Conservation (phyloP, 2,113 vertebrate species). For the Todiramphus chloris region DNA sequence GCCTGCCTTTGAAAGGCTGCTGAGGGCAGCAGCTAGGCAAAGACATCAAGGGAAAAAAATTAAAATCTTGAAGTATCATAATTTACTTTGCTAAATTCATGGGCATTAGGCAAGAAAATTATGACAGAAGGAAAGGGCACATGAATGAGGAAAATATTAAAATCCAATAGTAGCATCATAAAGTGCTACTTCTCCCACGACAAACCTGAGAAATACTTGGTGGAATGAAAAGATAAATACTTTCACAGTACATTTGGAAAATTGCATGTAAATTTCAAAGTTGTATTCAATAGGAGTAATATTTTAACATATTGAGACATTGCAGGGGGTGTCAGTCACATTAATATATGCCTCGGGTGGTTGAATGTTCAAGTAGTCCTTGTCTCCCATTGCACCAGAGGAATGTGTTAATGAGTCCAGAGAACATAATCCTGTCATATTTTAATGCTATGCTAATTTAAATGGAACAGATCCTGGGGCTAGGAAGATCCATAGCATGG, state of each 20-base stretch:
- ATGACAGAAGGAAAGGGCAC: not conserved
- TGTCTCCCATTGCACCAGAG: conserved; percentile 13
- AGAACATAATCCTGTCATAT: conserved; percentile 38
- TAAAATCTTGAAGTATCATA: not conserved
- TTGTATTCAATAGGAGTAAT: not conserved
- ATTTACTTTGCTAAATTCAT: conserved; percentile 48
- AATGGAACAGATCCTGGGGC: conserved; percentile 34
- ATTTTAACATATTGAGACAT: conserved; percentile 9
- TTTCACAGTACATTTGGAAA: conserved; percentile 13
- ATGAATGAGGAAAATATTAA: not conserved
- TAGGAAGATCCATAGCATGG: not conserved
- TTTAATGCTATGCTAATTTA: conserved; percentile 51
- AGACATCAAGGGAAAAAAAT: not conserved
- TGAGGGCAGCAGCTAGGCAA: not conserved
- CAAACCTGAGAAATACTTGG: conserved; percentile 4
- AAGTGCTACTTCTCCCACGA: not conserved
- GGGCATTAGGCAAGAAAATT: not conserved
- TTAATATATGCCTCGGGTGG: conserved; percentile 12
- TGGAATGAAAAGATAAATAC: conserved; percentile 22
- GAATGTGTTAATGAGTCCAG: conserved; percentile 3
- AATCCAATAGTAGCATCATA: not conserved
- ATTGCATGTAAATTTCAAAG: conserved; percentile 4
- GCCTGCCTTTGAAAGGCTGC: conserved; percentile 8
- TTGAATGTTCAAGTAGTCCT: conserved; percentile 25
- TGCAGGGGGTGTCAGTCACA: not conserved